Base-by-base conservation (phyloP, 2,113 vertebrate genomes). In the Megaleporinus macrocephalus region DNA sequence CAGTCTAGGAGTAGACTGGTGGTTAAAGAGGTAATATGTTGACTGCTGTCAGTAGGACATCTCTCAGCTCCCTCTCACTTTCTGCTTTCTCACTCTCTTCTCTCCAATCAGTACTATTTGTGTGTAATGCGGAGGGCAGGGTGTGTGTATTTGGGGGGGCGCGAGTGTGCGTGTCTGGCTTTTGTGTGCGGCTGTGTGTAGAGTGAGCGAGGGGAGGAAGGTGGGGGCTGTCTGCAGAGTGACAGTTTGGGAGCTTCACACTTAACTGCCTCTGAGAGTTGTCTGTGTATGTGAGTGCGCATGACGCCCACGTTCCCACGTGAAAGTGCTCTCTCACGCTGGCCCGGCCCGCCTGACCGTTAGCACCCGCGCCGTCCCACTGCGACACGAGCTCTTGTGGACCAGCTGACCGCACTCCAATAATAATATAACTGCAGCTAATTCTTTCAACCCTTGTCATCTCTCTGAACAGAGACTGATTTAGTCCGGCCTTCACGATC, bases 191-290 rank as follows among this genome's bases (percentile, higher is more conserved):
- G 76, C 26, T 70, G 72, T 80, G 80, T 44, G n/a, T 75, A 83
- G 85, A 88, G 80, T 76, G 83, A 78, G 75, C 30, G 61, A 68
- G 65, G 73, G 71, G 80, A 76, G 85, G 79, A 88, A 79, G 88
- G 86, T 69, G 84, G 83, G 75, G 83, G 80, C 80, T 65, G 77
- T 81, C 80, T 76, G 87, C 51, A 30, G 83, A 33, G 86, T 89
- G 91, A 94, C 94, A 93, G 93, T 94, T 94, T 91, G 91, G 88
- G 90, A 90, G 89, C 88, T 92, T 92, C 91, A 92, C 92, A 92
- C 92, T 93, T 92, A 89, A 91, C 89, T 90, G 90, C 90, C 89
- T 87, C 87, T 80, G 79, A 76, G 88, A 55, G 18, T 55, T 55
- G 53, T 55, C 53, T 55, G 78, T 89, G 91, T 91, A 89, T 92